Base-by-base conservation (phyloP, 2,888 invertebrate genomes). In the Brachypalpus laphriformis region DNA sequence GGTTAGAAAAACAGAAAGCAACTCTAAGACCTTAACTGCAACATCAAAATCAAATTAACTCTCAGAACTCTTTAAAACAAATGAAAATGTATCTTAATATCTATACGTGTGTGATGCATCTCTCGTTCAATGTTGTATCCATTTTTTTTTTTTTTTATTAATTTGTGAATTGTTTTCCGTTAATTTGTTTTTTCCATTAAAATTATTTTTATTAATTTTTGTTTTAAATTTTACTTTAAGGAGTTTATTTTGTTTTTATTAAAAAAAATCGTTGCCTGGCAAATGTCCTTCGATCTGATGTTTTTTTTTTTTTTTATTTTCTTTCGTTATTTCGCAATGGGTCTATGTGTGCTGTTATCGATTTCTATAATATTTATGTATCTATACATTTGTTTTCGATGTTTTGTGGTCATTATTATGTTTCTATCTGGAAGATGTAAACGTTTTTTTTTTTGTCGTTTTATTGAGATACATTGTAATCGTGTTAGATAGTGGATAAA, bases 331-430 rank as follows among this genome's bases (percentile, higher is more conserved):
- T 76, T 76, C 71, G 85, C 81, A 81, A 85, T 85, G 85, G 85
- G 85, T 85, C 80, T 81, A 85, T 81, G 85, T 85, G 85, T 85
- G 81, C 71, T 85, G 75, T 81, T 75, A 85, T 85, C 61, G 61
- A 81, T 81, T 71, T 80, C 22, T 76, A 57, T 68, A 63, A 47
- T 14, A 74, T 65, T 57, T 70, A 22, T 82, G 71, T 76, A 71
- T 76, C 47, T 61, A 54, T 56, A 56, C 8, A 31, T 72, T 72
- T 65, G 51, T 82, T 70, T 76, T 85, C 47, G 61, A 71, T 85
- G 81, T 81, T 76, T 80, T 81, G 57, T 76, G 45, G 54, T 66
- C 11, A 54, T 66, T 66, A 31, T 66, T 85, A 40, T 59, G 20
- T 66, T 81, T 81, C 20, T 65, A 28, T 63, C 49, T 59, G 37